Evolutionary conservation across 2,797 vertebrate genomes (phyloP), one percentile per base, ranked within the genome.

Genomic region (Mormyrus proboscirostris): DNA sequence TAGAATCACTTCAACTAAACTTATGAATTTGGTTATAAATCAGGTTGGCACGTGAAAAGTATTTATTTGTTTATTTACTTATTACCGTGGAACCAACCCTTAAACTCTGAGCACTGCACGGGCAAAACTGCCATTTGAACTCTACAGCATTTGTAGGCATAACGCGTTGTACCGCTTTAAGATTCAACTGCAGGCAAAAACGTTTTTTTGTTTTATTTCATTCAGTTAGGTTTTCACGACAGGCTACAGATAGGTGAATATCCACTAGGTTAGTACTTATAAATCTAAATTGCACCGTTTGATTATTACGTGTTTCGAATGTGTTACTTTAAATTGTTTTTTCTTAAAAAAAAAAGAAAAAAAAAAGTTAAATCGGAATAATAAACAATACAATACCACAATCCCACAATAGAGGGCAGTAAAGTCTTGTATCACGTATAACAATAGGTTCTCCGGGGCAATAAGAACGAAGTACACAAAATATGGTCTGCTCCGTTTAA

Each of bases 1-100:
- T 99, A 99, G 98, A 98, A 96, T 96, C 96, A 97, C 96, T 96
- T 95, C 94, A 96, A 97, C 95, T 95, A 93, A 97, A 97, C 92
- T 92, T 93, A 96, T 95, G 94, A 93, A 94, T 96, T 95, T 96
- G 94, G 93, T 95, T 92, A 91, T 92, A 94, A 94, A 92, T 88
- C 93, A 95, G 92, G 94, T 96, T 97, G 97, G 97, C 97, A 97
- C 97, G 93, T 93, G 91, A 93, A 92, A 95, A 95, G 93, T 92
- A 91, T 94, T 93, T 79, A 8, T 44, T 47, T 82, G 16, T 82
- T 82, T 82, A 44, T 82, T 82, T 82, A 44, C 19, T 82, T 82
- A n/a, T 47, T 85, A 90, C 76, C 89, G 59, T 93, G 90, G 93
- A 92, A 91, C 90, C 92, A 91, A 90, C 92, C 91, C 89, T 92